Evolutionary conservation across 2,797 vertebrate genomes (phyloP).

Genomic region (Okamejei kenojei): DNA sequence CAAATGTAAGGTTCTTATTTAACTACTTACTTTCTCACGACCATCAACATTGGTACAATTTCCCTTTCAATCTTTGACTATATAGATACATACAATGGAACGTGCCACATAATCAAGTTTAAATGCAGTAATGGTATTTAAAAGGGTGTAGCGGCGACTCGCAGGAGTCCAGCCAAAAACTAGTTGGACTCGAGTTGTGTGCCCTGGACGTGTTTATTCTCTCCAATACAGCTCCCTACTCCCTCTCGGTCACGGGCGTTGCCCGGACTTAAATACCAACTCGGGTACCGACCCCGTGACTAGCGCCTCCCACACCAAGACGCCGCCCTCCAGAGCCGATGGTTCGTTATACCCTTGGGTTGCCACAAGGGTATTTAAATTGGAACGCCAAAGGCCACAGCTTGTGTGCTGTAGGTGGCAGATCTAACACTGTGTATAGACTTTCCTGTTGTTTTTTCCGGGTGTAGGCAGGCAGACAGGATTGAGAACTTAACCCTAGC

Average conservation of each 20-base stretch:
- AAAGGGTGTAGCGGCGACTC: too few species aligned
- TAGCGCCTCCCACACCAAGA: too few species aligned
- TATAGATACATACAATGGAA: not conserved
- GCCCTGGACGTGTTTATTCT: too few species aligned
- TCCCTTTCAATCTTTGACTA: not conserved
- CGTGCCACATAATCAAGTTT: not conserved
- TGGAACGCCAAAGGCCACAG: not conserved
- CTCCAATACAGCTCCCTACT: too few species aligned
- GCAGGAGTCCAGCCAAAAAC: too few species aligned
- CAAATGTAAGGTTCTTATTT: not conserved
- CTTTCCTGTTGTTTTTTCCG: not conserved
- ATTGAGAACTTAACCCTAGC: too few species aligned
- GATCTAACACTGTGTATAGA: not conserved
- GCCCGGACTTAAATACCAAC: too few species aligned
- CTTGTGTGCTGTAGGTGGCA: not conserved
- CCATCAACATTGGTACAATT: not conserved
- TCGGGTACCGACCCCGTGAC: too few species aligned
- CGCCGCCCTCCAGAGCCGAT: too few species aligned
- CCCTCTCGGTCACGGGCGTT: too few species aligned
- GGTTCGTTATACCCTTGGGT: too few species aligned
- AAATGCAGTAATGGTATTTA: not conserved
- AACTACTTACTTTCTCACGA: not conserved
- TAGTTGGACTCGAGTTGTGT: too few species aligned
- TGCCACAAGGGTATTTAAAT: not conserved
- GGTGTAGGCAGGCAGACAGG: not conserved